Conservation (phyloP, 2,113 vertebrate genomes). For the Amazona vittata region DNA sequence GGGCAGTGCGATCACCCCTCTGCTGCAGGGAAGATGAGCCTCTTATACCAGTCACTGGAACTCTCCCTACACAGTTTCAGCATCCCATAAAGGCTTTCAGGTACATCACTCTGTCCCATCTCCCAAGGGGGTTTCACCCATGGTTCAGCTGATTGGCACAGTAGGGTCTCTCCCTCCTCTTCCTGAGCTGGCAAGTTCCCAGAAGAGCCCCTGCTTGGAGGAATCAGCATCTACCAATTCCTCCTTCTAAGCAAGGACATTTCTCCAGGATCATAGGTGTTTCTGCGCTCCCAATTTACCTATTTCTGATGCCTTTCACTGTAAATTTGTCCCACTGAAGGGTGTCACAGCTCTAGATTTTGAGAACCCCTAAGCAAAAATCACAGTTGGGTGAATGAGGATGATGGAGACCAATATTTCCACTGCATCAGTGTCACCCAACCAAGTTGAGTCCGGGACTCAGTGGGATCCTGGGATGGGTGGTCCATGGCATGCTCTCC, state of each 20-base stretch:
- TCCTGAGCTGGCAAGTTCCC: not conserved
- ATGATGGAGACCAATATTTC: not conserved
- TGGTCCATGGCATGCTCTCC: not conserved
- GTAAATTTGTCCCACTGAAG: not conserved
- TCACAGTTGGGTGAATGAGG: not conserved
- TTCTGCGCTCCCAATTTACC: not conserved
- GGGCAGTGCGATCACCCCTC: not conserved
- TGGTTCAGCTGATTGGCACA: not conserved
- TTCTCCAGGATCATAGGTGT: not conserved
- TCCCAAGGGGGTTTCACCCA: not conserved
- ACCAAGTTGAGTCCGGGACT: not conserved
- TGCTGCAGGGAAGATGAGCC: not conserved
- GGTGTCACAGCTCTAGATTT: not conserved
- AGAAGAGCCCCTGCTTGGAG: not conserved
- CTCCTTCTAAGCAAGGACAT: not conserved
- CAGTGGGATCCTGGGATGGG: not conserved
- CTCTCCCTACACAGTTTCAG: not conserved
- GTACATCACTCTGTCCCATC: not conserved
- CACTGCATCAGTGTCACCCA: not conserved
- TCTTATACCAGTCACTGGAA: not conserved
- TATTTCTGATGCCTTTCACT: not conserved
- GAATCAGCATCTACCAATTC: not conserved
- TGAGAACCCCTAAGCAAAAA: not conserved
- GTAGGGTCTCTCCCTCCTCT: not conserved
- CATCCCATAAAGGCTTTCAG: not conserved